Conservation (phyloP, 2,797 vertebrate species). For the Cirrhinus molitorella region DNA sequence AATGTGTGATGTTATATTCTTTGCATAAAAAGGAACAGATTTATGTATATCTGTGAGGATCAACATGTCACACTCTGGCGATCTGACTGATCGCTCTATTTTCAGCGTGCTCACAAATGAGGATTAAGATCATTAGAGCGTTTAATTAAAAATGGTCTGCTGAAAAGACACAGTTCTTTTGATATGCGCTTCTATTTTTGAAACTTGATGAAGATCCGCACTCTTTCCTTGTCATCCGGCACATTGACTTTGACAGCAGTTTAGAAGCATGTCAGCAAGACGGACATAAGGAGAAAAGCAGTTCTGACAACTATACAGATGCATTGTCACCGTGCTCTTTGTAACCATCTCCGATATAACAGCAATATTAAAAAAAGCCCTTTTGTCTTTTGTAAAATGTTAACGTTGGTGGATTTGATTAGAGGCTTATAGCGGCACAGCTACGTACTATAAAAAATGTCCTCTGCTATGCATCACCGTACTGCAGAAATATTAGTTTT, state of each 20-base stretch:
- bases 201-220: constrained; percentile 44
- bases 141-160: constrained; percentile 55
- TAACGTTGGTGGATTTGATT: constrained; percentile 36
- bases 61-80: not conserved
- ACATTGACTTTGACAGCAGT: constrained; percentile 43
- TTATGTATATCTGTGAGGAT: constrained; percentile 17
- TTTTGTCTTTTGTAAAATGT: constrained; percentile 30
- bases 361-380: constrained; percentile 27
- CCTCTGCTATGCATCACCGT: constrained; percentile 24
- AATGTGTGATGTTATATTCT: not conserved
- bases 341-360: constrained; percentile 10
- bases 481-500: constrained; percentile 10
- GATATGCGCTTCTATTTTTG: constrained; percentile 54
- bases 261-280: constrained; percentile 42
- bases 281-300: constrained; percentile 30
- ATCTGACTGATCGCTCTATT: constrained; percentile 75
- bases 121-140: constrained; percentile 50
- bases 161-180: constrained; percentile 42
- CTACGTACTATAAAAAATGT: constrained; percentile 4
- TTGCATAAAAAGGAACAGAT: not conserved
- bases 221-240: constrained; percentile 37
- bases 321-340: constrained; percentile 15
- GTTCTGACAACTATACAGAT: constrained; percentile 39
- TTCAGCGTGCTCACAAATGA: constrained; percentile 56
- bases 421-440: constrained; percentile 10